Evolutionary conservation across 2,113 vertebrate genomes (phyloP).

Genomic region (Strigops habroptila): DNA sequence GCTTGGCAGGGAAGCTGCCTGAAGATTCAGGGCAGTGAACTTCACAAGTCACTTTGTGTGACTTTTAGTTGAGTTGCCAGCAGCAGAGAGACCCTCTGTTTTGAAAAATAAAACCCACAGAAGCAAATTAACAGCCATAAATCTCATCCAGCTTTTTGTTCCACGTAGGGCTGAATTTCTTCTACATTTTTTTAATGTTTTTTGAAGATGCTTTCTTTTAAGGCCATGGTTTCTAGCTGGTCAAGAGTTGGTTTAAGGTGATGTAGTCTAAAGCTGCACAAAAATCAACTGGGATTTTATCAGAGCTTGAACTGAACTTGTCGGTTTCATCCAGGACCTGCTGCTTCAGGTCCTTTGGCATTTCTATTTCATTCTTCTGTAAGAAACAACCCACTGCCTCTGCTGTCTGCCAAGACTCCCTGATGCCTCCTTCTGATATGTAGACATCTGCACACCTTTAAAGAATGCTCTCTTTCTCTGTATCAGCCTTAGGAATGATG

Average conservation of each 20-base stretch:
- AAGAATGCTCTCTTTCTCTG: neutral
- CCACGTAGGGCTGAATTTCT: neutral
- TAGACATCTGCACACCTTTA: neutral
- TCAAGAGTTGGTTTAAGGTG: neutral
- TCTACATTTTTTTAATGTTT: neutral
- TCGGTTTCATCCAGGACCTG: neutral
- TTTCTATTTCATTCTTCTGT: neutral
- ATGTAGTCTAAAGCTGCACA: neutral
- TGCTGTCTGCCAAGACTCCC: neutral
- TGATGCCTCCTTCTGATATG: neutral
- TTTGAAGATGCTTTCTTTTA: neutral
- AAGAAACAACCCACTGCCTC: neutral
- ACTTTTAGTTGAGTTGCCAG: neutral
- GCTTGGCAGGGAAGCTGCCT: neutral
- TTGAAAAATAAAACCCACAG: neutral
- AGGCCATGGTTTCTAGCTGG: neutral
- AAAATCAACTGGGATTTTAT: neutral
- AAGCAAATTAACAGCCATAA: neutral
- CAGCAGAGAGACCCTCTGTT: neutral
- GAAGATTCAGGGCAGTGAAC: neutral
- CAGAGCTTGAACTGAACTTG: neutral
- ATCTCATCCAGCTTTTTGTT: neutral
- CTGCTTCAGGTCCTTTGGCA: neutral
- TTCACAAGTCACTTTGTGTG: neutral
- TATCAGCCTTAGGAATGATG: neutral